Evolutionary conservation across 2,113 vertebrate genomes (phyloP), one percentile per base, ranked within the genome.

Genomic region (Actenoides lindsayi): DNA sequence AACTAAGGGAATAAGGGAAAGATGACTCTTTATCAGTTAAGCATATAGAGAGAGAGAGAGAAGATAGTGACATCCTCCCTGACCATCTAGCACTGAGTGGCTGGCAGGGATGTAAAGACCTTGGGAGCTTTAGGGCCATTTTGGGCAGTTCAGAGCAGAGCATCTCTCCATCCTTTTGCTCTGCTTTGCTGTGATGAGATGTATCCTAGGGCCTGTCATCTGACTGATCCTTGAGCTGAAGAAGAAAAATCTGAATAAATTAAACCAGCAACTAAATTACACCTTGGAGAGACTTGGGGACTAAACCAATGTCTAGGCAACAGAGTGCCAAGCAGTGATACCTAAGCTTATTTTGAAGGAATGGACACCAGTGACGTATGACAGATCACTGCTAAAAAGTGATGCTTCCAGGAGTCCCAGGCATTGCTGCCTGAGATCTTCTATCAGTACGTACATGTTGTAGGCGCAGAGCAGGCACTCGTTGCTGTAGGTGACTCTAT

Each of bases 401-500:
- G 27, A 46, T 78, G 76, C 60, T 84, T 51, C 31, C 87, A 42
- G 77, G 35, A 91, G 69, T 35, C 39, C 37, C 31, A 50, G 48
- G 68, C 51, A 9, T 27, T 1, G 17, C 65, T 68, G 57, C 16
- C 67, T 3, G 27, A 48, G 46, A 31, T 60, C 28, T 16, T 35
- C 65, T 30, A 2, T 6, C 42, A 10, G 68, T 11, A 91, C 95
- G 0, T 68, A 97, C 97, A 4, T 3, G 46, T 96, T 97, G 79
- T 93, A 87, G 77, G 67, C 10, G 20, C 97, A 97, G 53, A 97
- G 83, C 42, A 2, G 12, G n/a, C 97, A 97, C 54, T 97, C 94
- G 0, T 77, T 31, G 39, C 9, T 10, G 28, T 97, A 97, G 53
- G 94, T 89, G 73, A 93, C 54, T 20, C 92, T 69, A 14, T 97